phyloP scores from a whole-genome alignment of 1,140 invertebrate species.

The Muscidifurax raptorellus region DNA sequence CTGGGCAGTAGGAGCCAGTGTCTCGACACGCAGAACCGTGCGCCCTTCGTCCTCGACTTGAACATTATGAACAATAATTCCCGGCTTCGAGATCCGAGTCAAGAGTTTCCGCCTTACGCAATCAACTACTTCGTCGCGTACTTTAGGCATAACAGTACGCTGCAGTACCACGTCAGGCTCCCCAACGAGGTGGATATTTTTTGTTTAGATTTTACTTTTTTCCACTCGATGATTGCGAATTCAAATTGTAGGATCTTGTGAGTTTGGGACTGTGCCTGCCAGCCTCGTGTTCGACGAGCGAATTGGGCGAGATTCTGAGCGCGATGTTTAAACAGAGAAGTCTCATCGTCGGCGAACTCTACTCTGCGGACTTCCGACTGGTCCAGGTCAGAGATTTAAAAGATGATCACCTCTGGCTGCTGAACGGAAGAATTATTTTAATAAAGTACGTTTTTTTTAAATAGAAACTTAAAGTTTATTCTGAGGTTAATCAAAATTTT shows the following conservation, averaged over 20 bases:
- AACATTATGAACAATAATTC: constrained; percentile 60
- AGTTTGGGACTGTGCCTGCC: constrained; percentile 71
- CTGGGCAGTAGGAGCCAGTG: constrained; percentile 72
- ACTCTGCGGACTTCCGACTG: constrained; percentile 61
- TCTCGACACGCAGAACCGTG: constrained; percentile 59
- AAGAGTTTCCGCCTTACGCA: constrained; percentile 71
- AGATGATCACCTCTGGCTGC: constrained; percentile 62
- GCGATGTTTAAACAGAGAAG: constrained; percentile 60
- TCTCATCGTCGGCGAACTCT: constrained; percentile 62
- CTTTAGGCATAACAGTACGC: constrained; percentile 71
- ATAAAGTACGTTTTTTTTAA: constrained; percentile 52
- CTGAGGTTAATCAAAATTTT: not conserved
- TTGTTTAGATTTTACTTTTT: constrained; percentile 15
- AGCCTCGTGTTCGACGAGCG: constrained; percentile 59
- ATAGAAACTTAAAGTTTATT: not conserved
- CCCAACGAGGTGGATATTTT: constrained; percentile 64
- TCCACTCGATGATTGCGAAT: not conserved
- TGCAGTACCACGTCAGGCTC: constrained; percentile 69
- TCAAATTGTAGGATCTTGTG: constrained; percentile 62
- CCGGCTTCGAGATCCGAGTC: constrained; percentile 56
- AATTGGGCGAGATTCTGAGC: constrained; percentile 60
- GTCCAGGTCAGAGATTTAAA: constrained; percentile 61
- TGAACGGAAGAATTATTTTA: constrained; percentile 37
- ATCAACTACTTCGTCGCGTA: constrained; percentile 69
- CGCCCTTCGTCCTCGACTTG: constrained; percentile 57